A percentile compares a stretch with the other conserved stretches of the same genome.
Evolutionary conservation across 37 sponge, comb jelly and placozoan species (phyloP).

Genomic region (Geodia barretti): DNA sequence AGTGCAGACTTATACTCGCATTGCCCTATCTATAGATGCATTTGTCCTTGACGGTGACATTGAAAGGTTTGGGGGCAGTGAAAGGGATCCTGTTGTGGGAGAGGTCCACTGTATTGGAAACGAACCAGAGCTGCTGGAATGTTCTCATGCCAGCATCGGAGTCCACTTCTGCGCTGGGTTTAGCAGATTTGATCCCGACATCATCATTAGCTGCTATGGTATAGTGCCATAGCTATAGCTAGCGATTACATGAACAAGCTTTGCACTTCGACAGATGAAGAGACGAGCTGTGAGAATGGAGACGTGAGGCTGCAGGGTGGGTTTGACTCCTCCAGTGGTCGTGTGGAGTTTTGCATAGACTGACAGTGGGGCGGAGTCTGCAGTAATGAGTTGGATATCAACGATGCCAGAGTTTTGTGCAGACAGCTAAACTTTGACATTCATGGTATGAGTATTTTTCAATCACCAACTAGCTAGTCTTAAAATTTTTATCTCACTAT

Average conservation of each 20-base stretch:
- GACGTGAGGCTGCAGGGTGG: neutral
- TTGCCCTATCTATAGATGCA: too few species aligned
- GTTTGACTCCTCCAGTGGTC: neutral
- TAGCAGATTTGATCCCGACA: too few species aligned
- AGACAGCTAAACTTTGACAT: neutral
- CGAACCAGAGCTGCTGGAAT: neutral
- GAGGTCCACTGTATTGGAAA: neutral
- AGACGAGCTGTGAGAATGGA: neutral
- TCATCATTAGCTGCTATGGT: too few species aligned
- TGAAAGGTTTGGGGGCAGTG: too few species aligned
- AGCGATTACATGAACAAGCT: too few species aligned
- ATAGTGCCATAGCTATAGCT: too few species aligned
- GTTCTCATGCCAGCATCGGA: neutral
- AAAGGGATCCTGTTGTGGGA: neutral
- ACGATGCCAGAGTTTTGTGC: neutral
- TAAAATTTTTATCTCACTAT: too few species aligned
- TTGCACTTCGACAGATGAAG: neutral
- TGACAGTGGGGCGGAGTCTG: neutral
- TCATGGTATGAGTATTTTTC: too few species aligned
- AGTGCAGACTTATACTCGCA: too few species aligned
- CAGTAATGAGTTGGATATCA: neutral
- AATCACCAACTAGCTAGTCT: too few species aligned
- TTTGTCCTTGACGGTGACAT: neutral
- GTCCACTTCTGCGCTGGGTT: neutral
- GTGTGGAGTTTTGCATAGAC: neutral